These are phyloP conservation scores for Phataginus tetradactyla DNA, from an alignment of 2,797 vertebrate species.

Conservation along the genomic window DNA sequence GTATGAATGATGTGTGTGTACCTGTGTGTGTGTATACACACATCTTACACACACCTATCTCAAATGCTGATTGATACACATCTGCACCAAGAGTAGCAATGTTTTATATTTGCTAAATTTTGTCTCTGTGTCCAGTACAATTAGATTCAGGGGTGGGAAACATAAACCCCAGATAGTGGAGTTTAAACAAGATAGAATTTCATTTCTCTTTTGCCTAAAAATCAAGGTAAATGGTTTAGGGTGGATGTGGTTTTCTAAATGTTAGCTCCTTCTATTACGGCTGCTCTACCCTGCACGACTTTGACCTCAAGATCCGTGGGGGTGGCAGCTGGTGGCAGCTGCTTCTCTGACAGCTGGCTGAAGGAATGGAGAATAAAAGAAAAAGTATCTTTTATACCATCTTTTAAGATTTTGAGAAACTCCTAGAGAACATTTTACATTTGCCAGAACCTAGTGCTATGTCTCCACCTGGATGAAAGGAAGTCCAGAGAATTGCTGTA, in stretches of 20 bases:
- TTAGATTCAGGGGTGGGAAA: background rate
- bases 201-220: background rate
- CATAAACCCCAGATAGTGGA: background rate
- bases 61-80: background rate
- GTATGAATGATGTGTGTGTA: background rate
- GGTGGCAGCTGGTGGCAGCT: background rate
- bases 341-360: background rate
- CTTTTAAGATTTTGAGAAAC: constrained; percentile 1
- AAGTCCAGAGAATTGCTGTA: background rate
- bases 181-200: background rate
- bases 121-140: background rate
- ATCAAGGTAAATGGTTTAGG: background rate
- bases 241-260: background rate
- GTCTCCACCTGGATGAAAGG: background rate
- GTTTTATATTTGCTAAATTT: background rate
- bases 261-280: background rate
- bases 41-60: too few relatives aligned
- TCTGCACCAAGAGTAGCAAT: background rate
- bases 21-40: background rate
- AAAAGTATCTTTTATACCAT: background rate
- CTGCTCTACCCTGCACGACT: background rate
- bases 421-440: background rate
- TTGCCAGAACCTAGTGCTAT: background rate
- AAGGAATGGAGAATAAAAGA: background rate
- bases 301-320: background rate